Evolutionary conservation across 2,113 vertebrate species (phyloP).

Genomic region (Bungarus multicinctus): DNA sequence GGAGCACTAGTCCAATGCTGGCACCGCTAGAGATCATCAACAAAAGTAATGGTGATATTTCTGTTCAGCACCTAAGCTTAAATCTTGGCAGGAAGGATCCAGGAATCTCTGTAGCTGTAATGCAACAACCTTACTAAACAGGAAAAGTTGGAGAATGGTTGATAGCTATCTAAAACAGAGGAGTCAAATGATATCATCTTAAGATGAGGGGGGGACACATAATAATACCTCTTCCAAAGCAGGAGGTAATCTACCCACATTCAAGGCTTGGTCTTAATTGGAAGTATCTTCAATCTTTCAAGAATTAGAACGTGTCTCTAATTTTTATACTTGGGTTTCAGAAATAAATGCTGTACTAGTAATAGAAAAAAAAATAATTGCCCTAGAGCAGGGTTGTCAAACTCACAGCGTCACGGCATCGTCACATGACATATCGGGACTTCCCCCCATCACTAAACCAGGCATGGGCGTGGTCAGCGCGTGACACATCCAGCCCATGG

Average conservation of each 20-base stretch:
- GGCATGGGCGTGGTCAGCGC: too few species aligned
- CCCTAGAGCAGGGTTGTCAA: background rate
- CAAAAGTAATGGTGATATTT: background rate
- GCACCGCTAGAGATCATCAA: background rate
- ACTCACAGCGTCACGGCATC: too few species aligned
- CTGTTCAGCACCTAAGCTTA: background rate
- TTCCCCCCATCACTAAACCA: too few species aligned
- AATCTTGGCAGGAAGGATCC: background rate
- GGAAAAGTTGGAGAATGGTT: background rate
- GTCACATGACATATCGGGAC: too few species aligned
- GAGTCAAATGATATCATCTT: background rate
- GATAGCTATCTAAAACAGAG: background rate
- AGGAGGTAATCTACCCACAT: background rate
- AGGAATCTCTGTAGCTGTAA: background rate
- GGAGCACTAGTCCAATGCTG: background rate
- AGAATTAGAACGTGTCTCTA: background rate
- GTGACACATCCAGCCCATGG: too few species aligned
- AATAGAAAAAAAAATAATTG: background rate
- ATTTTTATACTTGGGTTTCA: background rate
- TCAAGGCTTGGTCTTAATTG: background rate
- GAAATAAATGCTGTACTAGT: background rate
- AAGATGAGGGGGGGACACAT: background rate
- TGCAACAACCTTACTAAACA: background rate
- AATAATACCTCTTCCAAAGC: background rate
- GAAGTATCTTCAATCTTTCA: background rate